These are phyloP conservation scores for Cherax quadricarinatus DNA, from an alignment of 1,140 invertebrate genomes.

Conservation along the genomic window DNA sequence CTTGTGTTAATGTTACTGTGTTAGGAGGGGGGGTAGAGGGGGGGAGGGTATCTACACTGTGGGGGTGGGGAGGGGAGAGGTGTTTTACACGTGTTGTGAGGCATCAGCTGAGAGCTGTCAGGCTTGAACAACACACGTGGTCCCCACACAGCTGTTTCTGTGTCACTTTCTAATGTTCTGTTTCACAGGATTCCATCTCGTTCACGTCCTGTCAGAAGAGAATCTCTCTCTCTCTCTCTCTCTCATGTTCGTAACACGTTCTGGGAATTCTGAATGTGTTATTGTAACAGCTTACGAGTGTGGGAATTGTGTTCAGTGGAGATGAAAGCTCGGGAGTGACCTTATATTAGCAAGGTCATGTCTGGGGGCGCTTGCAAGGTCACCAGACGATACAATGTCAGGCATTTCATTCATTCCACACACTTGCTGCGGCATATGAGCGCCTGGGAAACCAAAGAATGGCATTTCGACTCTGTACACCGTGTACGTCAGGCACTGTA, in stretches of 20 bases:
- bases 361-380: not conserved
- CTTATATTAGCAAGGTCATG: not conserved
- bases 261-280: not conserved
- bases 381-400: constrained; percentile 15
- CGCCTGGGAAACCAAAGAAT: too few species aligned
- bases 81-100: not conserved
- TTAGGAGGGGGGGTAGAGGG: too few species aligned
- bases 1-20: too few species aligned
- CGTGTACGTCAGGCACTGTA: too few species aligned
- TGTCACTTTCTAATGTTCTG: constrained; percentile 29
- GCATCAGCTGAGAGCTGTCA: not conserved
- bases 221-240: not conserved
- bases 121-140: constrained; percentile 6
- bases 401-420: constrained; percentile 36
- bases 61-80: too few species aligned
- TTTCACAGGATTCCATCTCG: constrained; percentile 16
- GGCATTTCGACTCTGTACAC: too few species aligned
- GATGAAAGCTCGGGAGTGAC: not conserved
- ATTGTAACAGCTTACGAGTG: not conserved
- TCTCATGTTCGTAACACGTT: not conserved
- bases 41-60: too few species aligned
- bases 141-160: constrained; percentile 2
- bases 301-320: not conserved
- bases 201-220: not conserved
- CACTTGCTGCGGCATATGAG: too few species aligned